phyloP scores from a whole-genome alignment of 2,797 vertebrate genomes.

The Miichthys miiuy region DNA sequence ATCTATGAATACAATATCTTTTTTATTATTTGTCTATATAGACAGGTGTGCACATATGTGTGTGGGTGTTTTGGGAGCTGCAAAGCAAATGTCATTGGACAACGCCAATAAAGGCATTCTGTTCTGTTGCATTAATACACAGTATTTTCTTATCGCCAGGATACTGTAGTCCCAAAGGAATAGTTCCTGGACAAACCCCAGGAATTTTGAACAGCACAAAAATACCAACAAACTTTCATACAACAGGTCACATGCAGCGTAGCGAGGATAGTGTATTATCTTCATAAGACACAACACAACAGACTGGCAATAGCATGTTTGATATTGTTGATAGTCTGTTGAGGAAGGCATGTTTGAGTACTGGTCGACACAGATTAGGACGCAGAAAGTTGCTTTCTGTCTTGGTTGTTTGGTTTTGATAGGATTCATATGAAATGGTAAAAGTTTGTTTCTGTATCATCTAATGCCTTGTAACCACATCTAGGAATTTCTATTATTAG shows the following conservation, averaged over 20 bases:
- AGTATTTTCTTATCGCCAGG: constrained; percentile 54
- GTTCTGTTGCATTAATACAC: not conserved
- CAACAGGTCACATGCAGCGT: constrained; percentile 4
- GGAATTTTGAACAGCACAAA: constrained; percentile 21
- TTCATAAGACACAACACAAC: constrained; percentile 4
- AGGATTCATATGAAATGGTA: not conserved
- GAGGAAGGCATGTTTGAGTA: not conserved
- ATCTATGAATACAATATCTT: too few relatives aligned
- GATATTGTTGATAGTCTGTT: not conserved
- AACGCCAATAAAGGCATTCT: too few relatives aligned
- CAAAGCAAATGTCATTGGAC: too few relatives aligned
- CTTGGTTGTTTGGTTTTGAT: constrained; percentile 8
- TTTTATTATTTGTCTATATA: too few relatives aligned
- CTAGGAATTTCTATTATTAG: not conserved
- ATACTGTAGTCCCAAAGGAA: constrained; percentile 9
- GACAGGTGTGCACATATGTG: too few relatives aligned
- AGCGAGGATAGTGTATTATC: constrained; percentile 9
- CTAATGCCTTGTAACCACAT: constrained; percentile 7
- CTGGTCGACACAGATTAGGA: constrained; percentile 3
- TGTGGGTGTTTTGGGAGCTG: too few relatives aligned
- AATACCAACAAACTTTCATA: not conserved
- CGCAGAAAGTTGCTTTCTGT: not conserved
- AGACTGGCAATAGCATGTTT: not conserved
- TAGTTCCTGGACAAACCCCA: constrained; percentile 30
- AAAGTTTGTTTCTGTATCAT: not conserved